A percentile compares a stretch with the other conserved stretches of the same genome.
Conservation (phyloP, 1,140 invertebrate species). For the Aphelenchoides fujianensis region DNA sequence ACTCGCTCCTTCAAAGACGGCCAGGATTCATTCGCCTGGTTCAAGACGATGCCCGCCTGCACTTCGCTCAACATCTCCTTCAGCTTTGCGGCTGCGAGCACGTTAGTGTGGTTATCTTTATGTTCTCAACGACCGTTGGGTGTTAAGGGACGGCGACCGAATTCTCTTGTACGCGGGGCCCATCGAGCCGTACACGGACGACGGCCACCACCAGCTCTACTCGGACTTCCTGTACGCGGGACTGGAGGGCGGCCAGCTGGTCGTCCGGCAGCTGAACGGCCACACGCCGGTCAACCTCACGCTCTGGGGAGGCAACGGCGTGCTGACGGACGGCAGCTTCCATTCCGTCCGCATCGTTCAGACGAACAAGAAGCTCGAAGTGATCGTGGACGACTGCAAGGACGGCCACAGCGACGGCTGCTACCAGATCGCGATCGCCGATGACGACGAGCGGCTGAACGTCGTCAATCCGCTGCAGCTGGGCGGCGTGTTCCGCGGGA, state of each 20-base stretch:
- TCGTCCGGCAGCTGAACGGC: conserved; percentile 19
- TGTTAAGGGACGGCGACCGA: conserved; percentile 35
- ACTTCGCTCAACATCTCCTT: conserved; percentile 61
- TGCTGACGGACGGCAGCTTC: conserved; percentile 54
- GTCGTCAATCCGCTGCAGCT: conserved; percentile 56
- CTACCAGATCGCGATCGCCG: conserved; percentile 30
- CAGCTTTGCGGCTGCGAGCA: conserved; percentile 49
- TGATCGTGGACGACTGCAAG: conserved; percentile 54
- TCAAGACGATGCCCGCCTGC: conserved; percentile 60
- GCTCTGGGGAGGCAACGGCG: background rate
- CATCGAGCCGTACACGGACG: background rate
- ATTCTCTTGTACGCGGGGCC: conserved; percentile 55
- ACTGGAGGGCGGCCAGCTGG: conserved; percentile 11
- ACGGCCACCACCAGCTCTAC: background rate
- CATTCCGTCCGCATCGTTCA: conserved; percentile 51
- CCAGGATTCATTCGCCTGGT: conserved; percentile 57
- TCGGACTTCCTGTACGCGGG: conserved; percentile 9
- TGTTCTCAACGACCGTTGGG: conserved; percentile 23
- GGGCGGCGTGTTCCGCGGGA: conserved; percentile 44
- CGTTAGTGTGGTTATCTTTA: conserved; percentile 31
- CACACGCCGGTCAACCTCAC: conserved; percentile 9
- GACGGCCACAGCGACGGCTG: conserved; percentile 6
- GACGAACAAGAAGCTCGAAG: conserved; percentile 47
- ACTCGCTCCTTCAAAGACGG: conserved; percentile 56
- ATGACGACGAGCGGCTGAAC: conserved; percentile 61